These are phyloP conservation scores for Calyptommatus sinebrachiatus DNA, from an alignment of 2,113 vertebrate species.

Conservation along the genomic window DNA sequence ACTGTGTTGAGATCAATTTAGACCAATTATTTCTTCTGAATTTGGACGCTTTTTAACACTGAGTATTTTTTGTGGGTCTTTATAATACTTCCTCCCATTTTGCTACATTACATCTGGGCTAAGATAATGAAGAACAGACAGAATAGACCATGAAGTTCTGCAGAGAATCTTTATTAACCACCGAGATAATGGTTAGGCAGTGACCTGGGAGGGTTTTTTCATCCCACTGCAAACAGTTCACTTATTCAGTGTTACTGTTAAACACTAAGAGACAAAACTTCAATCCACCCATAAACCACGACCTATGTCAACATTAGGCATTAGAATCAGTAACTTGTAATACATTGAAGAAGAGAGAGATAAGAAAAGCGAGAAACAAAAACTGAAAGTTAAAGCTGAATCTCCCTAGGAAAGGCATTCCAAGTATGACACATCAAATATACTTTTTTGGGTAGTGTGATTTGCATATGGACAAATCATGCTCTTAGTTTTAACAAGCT, in stretches of 20 bases:
- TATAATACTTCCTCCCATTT: background rate
- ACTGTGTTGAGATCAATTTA: background rate
- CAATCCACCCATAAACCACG: background rate
- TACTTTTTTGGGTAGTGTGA: no score
- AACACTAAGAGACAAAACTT: background rate
- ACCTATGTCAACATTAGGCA: background rate
- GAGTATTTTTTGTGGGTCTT: background rate
- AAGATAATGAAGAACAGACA: background rate
- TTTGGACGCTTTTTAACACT: background rate
- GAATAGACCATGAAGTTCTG: background rate
- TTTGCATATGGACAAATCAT: no score
- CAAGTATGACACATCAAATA: background rate
- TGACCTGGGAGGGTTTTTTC: background rate
- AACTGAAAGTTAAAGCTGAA: background rate
- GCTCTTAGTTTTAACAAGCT: background rate
- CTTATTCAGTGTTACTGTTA: background rate
- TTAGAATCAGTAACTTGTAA: background rate
- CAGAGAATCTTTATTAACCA: background rate
- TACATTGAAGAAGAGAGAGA: background rate
- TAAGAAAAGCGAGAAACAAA: background rate
- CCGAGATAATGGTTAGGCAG: background rate
- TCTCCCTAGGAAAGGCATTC: background rate
- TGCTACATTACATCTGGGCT: background rate
- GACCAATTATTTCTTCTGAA: background rate
- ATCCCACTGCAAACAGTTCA: background rate